phyloP scores from a whole-genome alignment of 92 coral and sea anemone genomes.

The Palythoa grandiflora region DNA sequence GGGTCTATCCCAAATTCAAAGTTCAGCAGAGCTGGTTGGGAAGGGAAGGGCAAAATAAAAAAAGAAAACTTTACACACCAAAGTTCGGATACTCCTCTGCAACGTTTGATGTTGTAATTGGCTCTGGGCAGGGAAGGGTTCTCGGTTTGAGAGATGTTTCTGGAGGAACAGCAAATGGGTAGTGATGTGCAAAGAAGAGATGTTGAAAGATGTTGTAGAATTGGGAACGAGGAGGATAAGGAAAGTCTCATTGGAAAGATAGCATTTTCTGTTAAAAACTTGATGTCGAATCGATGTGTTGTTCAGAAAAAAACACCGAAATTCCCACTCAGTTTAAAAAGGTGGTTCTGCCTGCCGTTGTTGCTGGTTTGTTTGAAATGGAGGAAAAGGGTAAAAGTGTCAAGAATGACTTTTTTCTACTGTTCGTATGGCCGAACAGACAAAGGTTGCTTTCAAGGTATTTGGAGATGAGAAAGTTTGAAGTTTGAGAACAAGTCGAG shows the following conservation, averaged over 20 bases:
- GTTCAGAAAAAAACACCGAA: constrained; percentile 14
- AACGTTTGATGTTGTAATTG: not conserved
- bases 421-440: constrained; percentile 37
- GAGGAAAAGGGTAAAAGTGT: constrained; percentile 10
- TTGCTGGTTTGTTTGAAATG: constrained; percentile 45
- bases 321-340: constrained; percentile 11
- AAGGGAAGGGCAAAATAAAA: too few species aligned
- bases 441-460: constrained; percentile 25
- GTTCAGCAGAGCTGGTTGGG: too few species aligned
- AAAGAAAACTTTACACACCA: too few species aligned
- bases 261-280: not conserved
- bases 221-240: not conserved
- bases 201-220: not conserved
- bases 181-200: not conserved
- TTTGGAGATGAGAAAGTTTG: constrained; percentile 37
- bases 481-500: constrained; percentile 10
- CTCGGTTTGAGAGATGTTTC: not conserved
- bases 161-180: not conserved
- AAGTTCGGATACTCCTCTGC: not conserved
- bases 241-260: not conserved
- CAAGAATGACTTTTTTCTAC: constrained; percentile 27
- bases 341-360: constrained; percentile 32
- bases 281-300: not conserved
- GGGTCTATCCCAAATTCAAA: too few species aligned
- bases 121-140: not conserved